These are phyloP conservation scores for Bhutanitis thaidina DNA, from an alignment of 2,888 invertebrate species.

Conservation along the genomic window DNA sequence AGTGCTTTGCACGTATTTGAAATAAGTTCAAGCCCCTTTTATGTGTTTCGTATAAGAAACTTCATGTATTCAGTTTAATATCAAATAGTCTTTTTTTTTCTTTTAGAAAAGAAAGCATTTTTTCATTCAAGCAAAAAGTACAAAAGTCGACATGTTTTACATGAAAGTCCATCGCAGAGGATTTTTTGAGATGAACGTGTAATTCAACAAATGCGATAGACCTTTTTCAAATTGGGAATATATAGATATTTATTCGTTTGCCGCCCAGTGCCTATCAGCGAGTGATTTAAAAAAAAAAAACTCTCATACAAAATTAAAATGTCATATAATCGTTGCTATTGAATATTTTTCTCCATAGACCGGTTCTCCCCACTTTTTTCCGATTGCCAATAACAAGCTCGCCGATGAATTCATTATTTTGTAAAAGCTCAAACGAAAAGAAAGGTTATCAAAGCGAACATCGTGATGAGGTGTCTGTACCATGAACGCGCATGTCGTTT, in stretches of 20 bases:
- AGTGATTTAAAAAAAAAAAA: background rate
- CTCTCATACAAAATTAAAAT: conserved; percentile 5
- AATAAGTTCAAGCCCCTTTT: no score
- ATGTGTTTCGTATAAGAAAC: no score
- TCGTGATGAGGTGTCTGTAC: conserved; percentile 18
- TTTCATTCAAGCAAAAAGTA: background rate
- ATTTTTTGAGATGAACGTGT: conserved; percentile 2
- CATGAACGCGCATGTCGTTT: conserved; percentile 13
- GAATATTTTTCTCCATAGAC: conserved; percentile 4
- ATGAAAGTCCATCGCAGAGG: background rate
- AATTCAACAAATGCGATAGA: conserved; percentile 17
- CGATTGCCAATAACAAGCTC: conserved; percentile 13
- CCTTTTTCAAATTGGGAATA: conserved; percentile 19
- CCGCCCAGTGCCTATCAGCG: no score
- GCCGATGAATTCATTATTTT: conserved; percentile 20
- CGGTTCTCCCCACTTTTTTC: conserved; percentile 1
- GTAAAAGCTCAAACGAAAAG: conserved; percentile 9
- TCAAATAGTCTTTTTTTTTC: no score
- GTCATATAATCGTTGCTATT: conserved; percentile 11
- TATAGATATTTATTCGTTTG: conserved; percentile 3
- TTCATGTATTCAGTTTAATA: no score
- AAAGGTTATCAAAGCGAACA: conserved; percentile 17
- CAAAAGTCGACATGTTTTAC: background rate
- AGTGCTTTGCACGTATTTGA: no score
- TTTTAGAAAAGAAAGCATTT: no score